A percentile compares a stretch with the other conserved stretches of the same genome.
Conservation (phyloP, 2,888 invertebrate genomes). For the Aphidius colemani region DNA sequence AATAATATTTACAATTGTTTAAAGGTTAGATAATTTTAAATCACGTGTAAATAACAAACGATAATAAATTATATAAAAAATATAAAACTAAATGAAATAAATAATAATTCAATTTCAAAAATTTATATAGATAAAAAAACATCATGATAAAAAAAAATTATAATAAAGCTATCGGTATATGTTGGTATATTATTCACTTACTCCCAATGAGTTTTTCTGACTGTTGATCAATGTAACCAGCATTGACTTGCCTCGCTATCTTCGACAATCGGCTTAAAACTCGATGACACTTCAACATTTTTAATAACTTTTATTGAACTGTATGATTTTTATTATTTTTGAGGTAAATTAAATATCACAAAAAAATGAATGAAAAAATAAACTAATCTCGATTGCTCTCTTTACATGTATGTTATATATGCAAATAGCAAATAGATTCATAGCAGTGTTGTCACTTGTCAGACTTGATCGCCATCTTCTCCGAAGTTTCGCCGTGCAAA, state of each 20-base stretch:
- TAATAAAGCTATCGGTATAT: not conserved
- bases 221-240: constrained; percentile 38
- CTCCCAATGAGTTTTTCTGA: constrained; percentile 46
- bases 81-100: not conserved
- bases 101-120: not conserved
- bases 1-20: not conserved
- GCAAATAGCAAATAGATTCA: no score
- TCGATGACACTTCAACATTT: constrained; percentile 55
- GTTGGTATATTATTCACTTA: constrained; percentile 21
- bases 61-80: not conserved
- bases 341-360: no score
- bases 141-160: not conserved
- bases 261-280: constrained; percentile 51
- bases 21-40: not conserved
- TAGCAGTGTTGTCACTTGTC: no score
- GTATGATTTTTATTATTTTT: no score
- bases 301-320: constrained; percentile 27
- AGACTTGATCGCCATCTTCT: no score
- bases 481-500: no score
- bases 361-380: no score
- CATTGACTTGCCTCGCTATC: constrained; percentile 46
- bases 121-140: not conserved
- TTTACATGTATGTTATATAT: no score
- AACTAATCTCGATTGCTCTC: no score
- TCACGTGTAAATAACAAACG: constrained; percentile 13